Conservation (phyloP, 2,888 invertebrate species). For the Lamproptera curius region DNA sequence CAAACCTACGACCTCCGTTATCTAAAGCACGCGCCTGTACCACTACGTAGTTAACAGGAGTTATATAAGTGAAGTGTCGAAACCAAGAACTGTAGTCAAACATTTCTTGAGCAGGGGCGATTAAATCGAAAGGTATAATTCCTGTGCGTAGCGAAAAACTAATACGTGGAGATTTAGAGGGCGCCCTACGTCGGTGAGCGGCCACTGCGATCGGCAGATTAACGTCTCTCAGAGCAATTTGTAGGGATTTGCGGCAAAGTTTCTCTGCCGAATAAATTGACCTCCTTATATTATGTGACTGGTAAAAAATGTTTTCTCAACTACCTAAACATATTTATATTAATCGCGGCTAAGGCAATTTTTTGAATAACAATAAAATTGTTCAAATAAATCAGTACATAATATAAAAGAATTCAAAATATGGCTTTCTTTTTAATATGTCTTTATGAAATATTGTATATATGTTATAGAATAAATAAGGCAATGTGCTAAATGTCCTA, state of each 20-base stretch:
- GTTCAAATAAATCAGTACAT: no score
- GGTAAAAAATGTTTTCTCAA: slow-evolving; percentile 22
- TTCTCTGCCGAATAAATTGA: slow-evolving; percentile 41
- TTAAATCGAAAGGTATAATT: slow-evolving; percentile 57
- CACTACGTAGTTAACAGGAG: no score
- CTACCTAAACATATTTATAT: neutral
- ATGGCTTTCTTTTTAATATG: no score
- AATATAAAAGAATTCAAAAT: no score
- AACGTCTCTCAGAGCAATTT: slow-evolving; percentile 63
- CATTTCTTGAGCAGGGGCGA: slow-evolving; percentile 46
- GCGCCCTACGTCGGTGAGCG: slow-evolving; percentile 31
- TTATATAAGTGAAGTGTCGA: no score
- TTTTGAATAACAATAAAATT: no score
- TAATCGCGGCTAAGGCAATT: no score
- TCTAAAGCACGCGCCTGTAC: no score
- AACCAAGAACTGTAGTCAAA: slow-evolving; percentile 30
- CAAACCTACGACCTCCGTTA: no score
- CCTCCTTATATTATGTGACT: slow-evolving; percentile 43
- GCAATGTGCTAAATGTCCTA: no score
- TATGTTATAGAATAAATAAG: no score
- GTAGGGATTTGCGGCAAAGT: slow-evolving; percentile 63
- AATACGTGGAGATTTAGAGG: slow-evolving; percentile 39
- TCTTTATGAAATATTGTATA: no score
- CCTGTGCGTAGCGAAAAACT: slow-evolving; percentile 47
- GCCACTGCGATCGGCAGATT: slow-evolving; percentile 55